Conservation (phyloP, 1,140 invertebrate species). For the Latrodectus geometricus region DNA sequence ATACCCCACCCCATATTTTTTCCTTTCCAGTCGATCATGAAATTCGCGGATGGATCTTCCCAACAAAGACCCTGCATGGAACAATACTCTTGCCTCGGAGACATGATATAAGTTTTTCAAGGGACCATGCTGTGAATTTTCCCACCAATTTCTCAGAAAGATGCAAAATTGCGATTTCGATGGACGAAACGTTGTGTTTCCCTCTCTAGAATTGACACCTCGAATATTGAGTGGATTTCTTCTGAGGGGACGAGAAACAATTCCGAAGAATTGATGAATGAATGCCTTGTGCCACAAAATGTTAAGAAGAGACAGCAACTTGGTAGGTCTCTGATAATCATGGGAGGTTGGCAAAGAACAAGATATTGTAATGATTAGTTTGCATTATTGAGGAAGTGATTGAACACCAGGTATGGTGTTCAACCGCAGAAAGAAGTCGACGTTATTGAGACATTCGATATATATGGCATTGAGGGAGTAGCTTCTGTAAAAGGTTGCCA, state of each 20-base stretch:
- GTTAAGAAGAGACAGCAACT: no score
- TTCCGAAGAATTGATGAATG: no score
- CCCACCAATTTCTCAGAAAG: background rate
- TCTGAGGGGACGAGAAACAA: background rate
- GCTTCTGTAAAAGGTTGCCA: no score
- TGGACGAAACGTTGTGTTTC: background rate
- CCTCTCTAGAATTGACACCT: background rate
- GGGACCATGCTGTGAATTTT: slow-evolving; percentile 9
- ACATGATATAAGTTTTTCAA: slow-evolving; percentile 41
- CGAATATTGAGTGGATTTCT: background rate
- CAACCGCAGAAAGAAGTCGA: no score
- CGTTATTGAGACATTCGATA: no score
- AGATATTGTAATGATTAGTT: no score
- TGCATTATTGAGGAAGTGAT: no score
- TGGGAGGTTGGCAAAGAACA: no score
- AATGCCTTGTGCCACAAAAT: no score
- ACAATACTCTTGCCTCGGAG: slow-evolving; percentile 38
- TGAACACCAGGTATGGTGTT: no score
- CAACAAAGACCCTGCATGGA: slow-evolving; percentile 42
- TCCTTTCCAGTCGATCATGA: background rate
- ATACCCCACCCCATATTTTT: background rate
- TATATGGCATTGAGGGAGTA: no score
- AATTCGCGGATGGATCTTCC: slow-evolving; percentile 19
- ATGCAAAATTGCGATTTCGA: background rate
- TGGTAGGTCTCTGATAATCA: no score